These are phyloP conservation scores for Disparrhopalites patrizii DNA, from an alignment of 2,888 invertebrate genomes.

Conservation along the genomic window DNA sequence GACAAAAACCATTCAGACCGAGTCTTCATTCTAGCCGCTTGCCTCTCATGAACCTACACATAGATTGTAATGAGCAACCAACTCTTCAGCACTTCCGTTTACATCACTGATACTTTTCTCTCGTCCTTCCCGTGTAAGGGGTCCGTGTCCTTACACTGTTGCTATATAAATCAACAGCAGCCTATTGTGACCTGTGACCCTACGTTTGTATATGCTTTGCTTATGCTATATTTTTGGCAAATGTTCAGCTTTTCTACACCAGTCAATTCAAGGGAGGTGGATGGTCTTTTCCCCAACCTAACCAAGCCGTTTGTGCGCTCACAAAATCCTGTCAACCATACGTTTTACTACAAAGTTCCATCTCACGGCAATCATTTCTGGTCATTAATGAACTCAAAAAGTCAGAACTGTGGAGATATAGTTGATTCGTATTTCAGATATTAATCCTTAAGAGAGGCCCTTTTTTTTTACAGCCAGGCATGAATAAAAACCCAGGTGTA, in stretches of 20 bases:
- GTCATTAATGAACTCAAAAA: not conserved
- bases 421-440: too few species aligned
- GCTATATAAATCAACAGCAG: not conserved
- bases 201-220: too few species aligned
- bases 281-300: too few species aligned
- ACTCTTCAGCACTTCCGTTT: not conserved
- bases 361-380: too few species aligned
- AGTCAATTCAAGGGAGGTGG: too few species aligned
- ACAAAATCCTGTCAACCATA: too few species aligned
- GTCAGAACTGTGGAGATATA: not conserved
- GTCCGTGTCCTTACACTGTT: not conserved
- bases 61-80: constrained; percentile 1
- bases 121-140: not conserved
- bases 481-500: not conserved
- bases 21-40: constrained; percentile 93
- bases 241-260: too few species aligned
- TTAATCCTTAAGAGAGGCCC: too few species aligned
- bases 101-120: not conserved
- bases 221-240: too few species aligned
- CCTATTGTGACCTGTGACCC: not conserved
- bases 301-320: too few species aligned
- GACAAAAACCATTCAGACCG: constrained; percentile 96
- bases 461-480: not conserved
- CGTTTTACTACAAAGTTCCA: too few species aligned
- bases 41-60: constrained; percentile 84